phyloP scores from a whole-genome alignment of 2,797 vertebrate species.

The Hydrophis major region DNA sequence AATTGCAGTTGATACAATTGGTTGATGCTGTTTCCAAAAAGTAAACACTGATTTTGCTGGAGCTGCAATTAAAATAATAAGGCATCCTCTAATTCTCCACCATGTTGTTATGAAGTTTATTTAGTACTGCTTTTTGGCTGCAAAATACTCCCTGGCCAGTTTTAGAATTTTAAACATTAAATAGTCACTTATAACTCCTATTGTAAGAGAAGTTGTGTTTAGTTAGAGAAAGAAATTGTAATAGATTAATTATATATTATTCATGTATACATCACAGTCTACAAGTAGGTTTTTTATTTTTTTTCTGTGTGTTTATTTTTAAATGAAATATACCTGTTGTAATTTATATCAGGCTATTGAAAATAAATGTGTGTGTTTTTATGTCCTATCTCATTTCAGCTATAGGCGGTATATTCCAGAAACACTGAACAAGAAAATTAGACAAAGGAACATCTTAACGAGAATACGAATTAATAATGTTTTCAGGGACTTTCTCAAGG shows the following conservation, averaged over 20 bases:
- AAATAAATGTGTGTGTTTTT: neutral
- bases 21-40: neutral
- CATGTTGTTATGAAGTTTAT: neutral
- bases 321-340: neutral
- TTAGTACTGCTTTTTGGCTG: neutral
- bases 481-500: constrained; percentile 94
- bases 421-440: constrained; percentile 86
- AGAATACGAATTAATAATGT: constrained; percentile 95
- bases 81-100: neutral
- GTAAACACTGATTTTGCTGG: neutral
- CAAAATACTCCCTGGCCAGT: neutral
- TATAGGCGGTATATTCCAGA: constrained; percentile 95
- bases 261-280: neutral
- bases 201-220: neutral
- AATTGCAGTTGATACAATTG: neutral
- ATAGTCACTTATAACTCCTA: neutral
- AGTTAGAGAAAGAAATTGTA: neutral
- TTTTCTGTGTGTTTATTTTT: neutral
- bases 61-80: neutral
- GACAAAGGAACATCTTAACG: constrained; percentile 91
- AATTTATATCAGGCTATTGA: neutral
- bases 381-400: constrained; percentile 64
- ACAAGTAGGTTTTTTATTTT: neutral
- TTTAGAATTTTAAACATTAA: neutral
- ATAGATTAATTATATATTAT: neutral